These are phyloP conservation scores for Copidosoma aretas DNA, from an alignment of 2,888 invertebrate species.

Conservation along the genomic window DNA sequence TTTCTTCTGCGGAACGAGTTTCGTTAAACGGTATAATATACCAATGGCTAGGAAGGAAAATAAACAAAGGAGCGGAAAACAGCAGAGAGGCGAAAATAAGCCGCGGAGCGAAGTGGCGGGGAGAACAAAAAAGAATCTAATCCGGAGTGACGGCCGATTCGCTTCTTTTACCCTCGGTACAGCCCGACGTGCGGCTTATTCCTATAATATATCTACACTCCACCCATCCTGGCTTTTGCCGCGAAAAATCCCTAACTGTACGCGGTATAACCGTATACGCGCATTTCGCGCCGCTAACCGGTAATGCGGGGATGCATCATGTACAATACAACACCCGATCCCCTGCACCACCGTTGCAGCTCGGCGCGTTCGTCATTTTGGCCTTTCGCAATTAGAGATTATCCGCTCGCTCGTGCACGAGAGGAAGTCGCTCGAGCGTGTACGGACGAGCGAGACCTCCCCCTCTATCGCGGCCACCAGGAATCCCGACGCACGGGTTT, in stretches of 20 bases:
- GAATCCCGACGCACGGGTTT: slow-evolving; percentile 41
- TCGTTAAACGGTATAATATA: too few species aligned
- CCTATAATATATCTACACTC: background rate
- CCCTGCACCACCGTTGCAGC: background rate
- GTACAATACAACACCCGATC: background rate
- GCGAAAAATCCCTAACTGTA: background rate
- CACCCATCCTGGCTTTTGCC: background rate
- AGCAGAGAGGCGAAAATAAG: too few species aligned
- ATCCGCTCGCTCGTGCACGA: slow-evolving; percentile 12
- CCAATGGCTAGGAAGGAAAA: too few species aligned
- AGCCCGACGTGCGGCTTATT: too few species aligned
- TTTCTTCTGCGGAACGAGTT: too few species aligned
- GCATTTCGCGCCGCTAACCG: slow-evolving; percentile 6
- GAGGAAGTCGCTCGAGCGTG: slow-evolving; percentile 11
- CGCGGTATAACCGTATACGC: slow-evolving; percentile 10
- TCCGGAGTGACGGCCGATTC: too few species aligned
- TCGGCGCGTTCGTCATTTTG: too few species aligned
- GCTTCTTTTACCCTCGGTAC: too few species aligned
- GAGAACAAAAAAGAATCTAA: too few species aligned
- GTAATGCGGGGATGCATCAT: too few species aligned
- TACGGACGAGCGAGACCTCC: background rate
- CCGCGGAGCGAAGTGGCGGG: too few species aligned
- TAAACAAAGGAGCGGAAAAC: too few species aligned
- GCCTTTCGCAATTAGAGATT: slow-evolving; percentile 37
- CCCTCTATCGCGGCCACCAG: background rate